phyloP scores from a whole-genome alignment of 2,888 invertebrate species.

The Perizoma affinitatum region DNA sequence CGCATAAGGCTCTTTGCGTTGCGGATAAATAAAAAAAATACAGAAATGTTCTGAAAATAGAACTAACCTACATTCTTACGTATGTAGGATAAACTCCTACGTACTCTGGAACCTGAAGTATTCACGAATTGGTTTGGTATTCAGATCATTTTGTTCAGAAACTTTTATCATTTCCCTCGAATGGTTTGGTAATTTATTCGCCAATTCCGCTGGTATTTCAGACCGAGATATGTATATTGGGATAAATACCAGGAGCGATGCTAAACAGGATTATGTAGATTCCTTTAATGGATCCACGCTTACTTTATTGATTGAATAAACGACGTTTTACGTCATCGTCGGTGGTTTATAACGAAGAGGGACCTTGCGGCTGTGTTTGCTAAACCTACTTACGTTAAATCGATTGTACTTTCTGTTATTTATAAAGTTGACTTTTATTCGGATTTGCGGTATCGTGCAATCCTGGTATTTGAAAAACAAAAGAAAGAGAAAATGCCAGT shows the following conservation, averaged over 20 bases:
- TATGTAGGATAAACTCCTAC: too few relatives aligned
- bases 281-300: slow-evolving; percentile 40
- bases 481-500: too few relatives aligned
- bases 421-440: too few relatives aligned
- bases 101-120: too few relatives aligned
- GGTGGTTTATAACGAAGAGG: slow-evolving; percentile 19
- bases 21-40: too few relatives aligned
- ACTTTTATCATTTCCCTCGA: background rate
- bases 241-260: slow-evolving; percentile 12
- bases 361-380: slow-evolving; percentile 6
- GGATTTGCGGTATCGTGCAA: too few relatives aligned
- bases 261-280: slow-evolving; percentile 43
- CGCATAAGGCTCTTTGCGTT: too few relatives aligned
- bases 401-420: slow-evolving; percentile 2
- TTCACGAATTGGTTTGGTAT: too few relatives aligned
- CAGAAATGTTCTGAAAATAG: too few relatives aligned
- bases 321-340: slow-evolving; percentile 39
- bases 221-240: background rate
- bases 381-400: slow-evolving; percentile 4
- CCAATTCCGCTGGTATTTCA: slow-evolving; percentile 29
- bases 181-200: slow-evolving; percentile 37
- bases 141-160: background rate
- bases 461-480: too few relatives aligned
- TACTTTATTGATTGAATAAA: slow-evolving; percentile 44
- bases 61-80: too few relatives aligned